These are phyloP conservation scores for Callipepla californica DNA, from an alignment of 2,113 vertebrate species.

Conservation along the genomic window DNA sequence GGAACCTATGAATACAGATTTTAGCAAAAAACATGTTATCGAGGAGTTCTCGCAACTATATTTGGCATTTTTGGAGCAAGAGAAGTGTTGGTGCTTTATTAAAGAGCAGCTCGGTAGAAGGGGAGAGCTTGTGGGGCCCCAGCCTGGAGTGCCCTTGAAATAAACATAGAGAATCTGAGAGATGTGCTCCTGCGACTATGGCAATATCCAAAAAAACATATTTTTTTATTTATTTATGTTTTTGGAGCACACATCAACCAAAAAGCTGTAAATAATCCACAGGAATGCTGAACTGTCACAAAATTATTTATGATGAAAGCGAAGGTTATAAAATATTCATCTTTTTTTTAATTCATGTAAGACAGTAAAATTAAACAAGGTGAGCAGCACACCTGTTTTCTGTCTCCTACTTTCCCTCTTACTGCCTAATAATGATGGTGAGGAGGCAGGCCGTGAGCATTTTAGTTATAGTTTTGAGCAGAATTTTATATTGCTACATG, in stretches of 20 bases:
- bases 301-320: slow-evolving; percentile 78
- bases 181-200: slow-evolving; percentile 2
- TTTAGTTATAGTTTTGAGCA: neutral
- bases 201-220: neutral
- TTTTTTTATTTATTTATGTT: neutral
- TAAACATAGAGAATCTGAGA: slow-evolving; percentile 26
- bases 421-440: neutral
- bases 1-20: slow-evolving; percentile 81
- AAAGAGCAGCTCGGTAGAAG: slow-evolving; percentile 54
- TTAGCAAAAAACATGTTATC: slow-evolving; percentile 77
- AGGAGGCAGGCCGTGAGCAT: neutral
- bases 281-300: slow-evolving; percentile 74
- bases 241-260: slow-evolving; percentile 69
- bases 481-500: neutral
- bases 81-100: slow-evolving; percentile 75
- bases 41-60: slow-evolving; percentile 76
- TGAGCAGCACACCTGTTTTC: slow-evolving; percentile 61
- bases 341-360: slow-evolving; percentile 63
- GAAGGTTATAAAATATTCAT: slow-evolving; percentile 79
- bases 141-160: slow-evolving; percentile 66
- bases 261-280: slow-evolving; percentile 76
- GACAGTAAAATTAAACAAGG: slow-evolving; percentile 70
- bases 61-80: slow-evolving; percentile 81
- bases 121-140: slow-evolving; percentile 49
- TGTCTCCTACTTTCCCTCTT: neutral